Base-by-base conservation (phyloP, 1,140 invertebrate genomes). In the Acyrthosiphon pisum region DNA sequence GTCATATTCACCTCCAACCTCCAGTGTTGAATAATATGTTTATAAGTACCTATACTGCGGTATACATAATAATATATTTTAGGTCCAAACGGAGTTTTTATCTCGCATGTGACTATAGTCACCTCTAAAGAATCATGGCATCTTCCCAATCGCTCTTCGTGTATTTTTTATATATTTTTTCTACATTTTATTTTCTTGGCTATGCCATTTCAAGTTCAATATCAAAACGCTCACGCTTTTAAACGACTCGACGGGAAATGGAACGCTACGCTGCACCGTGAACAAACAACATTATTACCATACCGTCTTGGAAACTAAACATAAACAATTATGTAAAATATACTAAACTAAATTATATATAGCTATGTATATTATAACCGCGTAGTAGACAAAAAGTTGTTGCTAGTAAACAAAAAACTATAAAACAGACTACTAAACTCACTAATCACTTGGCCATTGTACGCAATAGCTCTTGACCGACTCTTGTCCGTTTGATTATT, bases 141-240 rank as follows among this genome's bases (percentile, higher is more conserved):
- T 41, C 44, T 84, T 44, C 37, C 81, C 83, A 44, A 84, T 44
- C 22, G 30, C 11, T n/a, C 44, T 44, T 4, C 44, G 9, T n/a
- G 30, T 76, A n/a, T 68, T 87, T 53, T 87, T 46, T n/a, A 87
- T 48, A 44, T 87, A 18, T 87, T 87, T 87, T n/a, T 6, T 6
- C 26, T n/a, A 20, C 1, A 48, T 48, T 87, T 87, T 48, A 35
- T 41, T 84, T 84, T 44, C 41, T 84, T 84, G 41, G 44, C 26
- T 48, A 30, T 26, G 41, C 41, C 3, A 87, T 46, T 87, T 87
- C 84, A 87, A 87, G 84, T 87, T 87, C 84, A 87, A 87, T 87
- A 44, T 48, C 41, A 84, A 30, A 84, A 84, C 23, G 26, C 83
- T 41, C 20, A 8, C 35, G 22, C 6, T 76, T 35, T 76, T 76